These are phyloP conservation scores for Eupithecia subfuscata DNA, from an alignment of 2,888 invertebrate genomes.

Conservation along the genomic window DNA sequence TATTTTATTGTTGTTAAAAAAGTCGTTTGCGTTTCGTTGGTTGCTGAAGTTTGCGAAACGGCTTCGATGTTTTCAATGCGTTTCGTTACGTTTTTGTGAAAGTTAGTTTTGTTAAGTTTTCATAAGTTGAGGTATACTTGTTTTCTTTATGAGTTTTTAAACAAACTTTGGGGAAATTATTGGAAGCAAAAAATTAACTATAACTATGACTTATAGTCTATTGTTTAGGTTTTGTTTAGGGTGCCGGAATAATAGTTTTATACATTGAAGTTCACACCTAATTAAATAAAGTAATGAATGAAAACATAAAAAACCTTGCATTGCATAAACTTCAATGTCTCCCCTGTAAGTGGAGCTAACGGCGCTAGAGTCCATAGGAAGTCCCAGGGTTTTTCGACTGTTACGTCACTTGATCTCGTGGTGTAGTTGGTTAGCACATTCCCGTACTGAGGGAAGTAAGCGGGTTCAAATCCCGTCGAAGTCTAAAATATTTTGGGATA, in stretches of 20 bases:
- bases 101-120: not conserved
- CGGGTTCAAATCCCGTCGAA: no score
- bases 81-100: not conserved
- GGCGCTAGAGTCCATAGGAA: no score
- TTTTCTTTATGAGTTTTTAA: not conserved
- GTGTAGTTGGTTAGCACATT: no score
- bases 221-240: not conserved
- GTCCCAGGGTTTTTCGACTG: no score
- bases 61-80: not conserved
- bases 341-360: no score
- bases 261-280: not conserved
- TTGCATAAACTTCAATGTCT: no score
- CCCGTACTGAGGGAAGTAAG: no score
- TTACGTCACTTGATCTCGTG: no score
- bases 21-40: slow-evolving; percentile 29
- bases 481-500: no score
- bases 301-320: not conserved
- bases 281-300: not conserved
- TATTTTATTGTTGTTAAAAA: slow-evolving; percentile 38
- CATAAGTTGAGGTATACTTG: not conserved
- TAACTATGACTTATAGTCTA: not conserved
- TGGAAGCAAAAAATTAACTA: not conserved
- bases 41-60: not conserved
- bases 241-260: not conserved
- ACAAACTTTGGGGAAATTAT: not conserved